Percentiles rank a stretch among this genome's conserved stretches.
These are phyloP conservation scores for Cistogaster globosa DNA, from an alignment of 2,888 invertebrate genomes.

Conservation along the genomic window DNA sequence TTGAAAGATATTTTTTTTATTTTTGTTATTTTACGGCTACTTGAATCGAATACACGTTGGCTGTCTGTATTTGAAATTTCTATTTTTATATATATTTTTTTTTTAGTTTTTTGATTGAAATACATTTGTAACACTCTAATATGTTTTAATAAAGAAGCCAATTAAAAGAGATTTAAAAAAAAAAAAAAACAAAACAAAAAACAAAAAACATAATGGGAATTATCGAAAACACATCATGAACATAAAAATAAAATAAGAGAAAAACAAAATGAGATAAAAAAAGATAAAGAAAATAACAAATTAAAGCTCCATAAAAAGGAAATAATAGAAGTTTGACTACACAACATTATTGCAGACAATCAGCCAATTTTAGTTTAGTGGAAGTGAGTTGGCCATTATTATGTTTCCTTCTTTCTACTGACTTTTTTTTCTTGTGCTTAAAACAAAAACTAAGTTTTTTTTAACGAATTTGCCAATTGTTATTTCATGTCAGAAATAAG, in stretches of 20 bases:
- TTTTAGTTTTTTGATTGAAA: conserved; percentile 21
- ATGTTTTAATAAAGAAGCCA: conserved; percentile 70
- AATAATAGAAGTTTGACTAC: conserved; percentile 44
- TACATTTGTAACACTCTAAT: conserved; percentile 66
- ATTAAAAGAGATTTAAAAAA: conserved; percentile 67
- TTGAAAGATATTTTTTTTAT: conserved; percentile 20
- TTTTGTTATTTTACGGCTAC: background rate
- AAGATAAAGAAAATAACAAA: conserved; percentile 46
- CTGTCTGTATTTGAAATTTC: background rate
- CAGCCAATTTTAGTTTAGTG: conserved; percentile 37
- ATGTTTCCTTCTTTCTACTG: background rate
- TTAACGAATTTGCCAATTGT: background rate
- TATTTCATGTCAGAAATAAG: conserved; percentile 5
- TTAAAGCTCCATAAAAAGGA: conserved; percentile 35
- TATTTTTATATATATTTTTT: conserved; percentile 2
- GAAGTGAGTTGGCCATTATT: conserved; percentile 36
- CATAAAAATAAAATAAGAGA: background rate
- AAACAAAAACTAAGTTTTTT: background rate
- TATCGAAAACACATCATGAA: conserved; percentile 54
- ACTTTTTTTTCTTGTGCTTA: background rate
- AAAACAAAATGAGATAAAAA: background rate
- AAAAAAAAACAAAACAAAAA: conserved; percentile 33
- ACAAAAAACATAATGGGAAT: conserved; percentile 25
- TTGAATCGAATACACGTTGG: conserved; percentile 8
- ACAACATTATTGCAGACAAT: conserved; percentile 23